These are phyloP conservation scores for Diachasmimorpha longicaudata DNA, from an alignment of 1,140 invertebrate species.

Conservation along the genomic window DNA sequence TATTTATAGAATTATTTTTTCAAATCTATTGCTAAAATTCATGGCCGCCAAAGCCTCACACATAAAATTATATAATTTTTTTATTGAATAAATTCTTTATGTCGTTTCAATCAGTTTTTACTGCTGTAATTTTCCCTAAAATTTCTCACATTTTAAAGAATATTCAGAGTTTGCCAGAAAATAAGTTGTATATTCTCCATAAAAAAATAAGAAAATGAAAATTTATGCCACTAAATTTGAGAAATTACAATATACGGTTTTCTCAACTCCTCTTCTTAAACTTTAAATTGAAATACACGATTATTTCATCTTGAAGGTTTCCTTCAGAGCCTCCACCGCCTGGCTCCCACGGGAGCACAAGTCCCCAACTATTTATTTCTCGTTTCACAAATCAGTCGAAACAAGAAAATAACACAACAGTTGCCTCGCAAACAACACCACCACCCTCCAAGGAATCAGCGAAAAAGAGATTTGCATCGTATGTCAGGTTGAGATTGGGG, in stretches of 20 bases:
- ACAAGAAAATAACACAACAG: conserved; percentile 42
- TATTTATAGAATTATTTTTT: neutral
- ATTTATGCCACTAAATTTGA: neutral
- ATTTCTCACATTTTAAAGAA: too few relatives aligned
- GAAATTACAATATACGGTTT: neutral
- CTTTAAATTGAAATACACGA: conserved; percentile 1
- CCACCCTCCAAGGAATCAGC: conserved; percentile 53
- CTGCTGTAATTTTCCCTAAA: neutral
- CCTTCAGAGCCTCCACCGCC: conserved; percentile 57
- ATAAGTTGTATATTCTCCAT: too few relatives aligned
- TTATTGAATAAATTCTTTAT: neutral
- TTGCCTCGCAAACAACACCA: conserved; percentile 36
- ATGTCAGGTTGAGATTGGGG: conserved; percentile 70
- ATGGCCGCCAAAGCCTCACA: too few relatives aligned
- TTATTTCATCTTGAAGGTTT: conserved; percentile 42
- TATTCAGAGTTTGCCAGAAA: too few relatives aligned
- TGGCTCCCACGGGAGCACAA: conserved; percentile 49
- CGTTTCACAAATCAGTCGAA: conserved; percentile 54
- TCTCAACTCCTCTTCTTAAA: neutral
- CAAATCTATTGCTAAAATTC: too few relatives aligned
- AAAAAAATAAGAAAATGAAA: too few relatives aligned
- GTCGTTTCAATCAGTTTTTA: neutral
- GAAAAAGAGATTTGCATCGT: conserved; percentile 75
- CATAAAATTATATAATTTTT: too few relatives aligned
- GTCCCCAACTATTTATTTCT: conserved; percentile 56